Conservation (phyloP, 1,140 invertebrate species). For the Zaprionus camerounensis region DNA sequence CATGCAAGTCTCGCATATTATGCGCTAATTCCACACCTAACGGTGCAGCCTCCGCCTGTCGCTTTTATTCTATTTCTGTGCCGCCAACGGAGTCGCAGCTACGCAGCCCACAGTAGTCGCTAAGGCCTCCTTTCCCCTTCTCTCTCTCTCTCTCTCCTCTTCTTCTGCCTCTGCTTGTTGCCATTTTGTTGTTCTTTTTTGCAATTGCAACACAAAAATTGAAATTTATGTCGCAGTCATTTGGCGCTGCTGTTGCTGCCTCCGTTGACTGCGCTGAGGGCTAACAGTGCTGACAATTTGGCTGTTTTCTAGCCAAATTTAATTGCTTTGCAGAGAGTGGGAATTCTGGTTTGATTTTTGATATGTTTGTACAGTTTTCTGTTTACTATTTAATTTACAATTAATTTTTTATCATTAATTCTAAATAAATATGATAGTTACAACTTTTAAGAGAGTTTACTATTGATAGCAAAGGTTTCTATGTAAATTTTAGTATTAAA, state of each 20-base stretch:
- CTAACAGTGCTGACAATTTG: not conserved
- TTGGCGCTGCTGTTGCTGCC: constrained; percentile 38
- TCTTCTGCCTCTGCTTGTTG: not conserved
- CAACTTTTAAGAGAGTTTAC: too few species aligned
- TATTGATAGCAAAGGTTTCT: too few species aligned
- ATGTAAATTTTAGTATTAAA: too few species aligned
- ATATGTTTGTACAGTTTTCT: too few species aligned
- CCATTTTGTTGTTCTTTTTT: constrained; percentile 44
- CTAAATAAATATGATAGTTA: too few species aligned
- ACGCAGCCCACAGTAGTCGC: constrained; percentile 62
- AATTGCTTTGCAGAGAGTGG: too few species aligned
- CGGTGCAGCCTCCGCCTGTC: constrained; percentile 71
- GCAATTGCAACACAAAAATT: constrained; percentile 75
- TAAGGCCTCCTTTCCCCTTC: not conserved
- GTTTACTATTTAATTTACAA: too few species aligned
- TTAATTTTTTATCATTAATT: too few species aligned
- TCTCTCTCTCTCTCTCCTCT: not conserved
- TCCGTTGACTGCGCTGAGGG: constrained; percentile 24
- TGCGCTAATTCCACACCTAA: constrained; percentile 78
- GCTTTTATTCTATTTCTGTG: constrained; percentile 77
- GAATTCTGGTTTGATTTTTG: too few species aligned
- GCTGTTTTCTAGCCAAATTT: not conserved
- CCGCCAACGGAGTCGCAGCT: constrained; percentile 66
- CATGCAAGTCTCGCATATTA: constrained; percentile 62
- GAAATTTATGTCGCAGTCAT: constrained; percentile 72